These are phyloP conservation scores for Tetraodon nigroviridis DNA, from an alignment of 2,113 vertebrate genomes.

Conservation along the genomic window DNA sequence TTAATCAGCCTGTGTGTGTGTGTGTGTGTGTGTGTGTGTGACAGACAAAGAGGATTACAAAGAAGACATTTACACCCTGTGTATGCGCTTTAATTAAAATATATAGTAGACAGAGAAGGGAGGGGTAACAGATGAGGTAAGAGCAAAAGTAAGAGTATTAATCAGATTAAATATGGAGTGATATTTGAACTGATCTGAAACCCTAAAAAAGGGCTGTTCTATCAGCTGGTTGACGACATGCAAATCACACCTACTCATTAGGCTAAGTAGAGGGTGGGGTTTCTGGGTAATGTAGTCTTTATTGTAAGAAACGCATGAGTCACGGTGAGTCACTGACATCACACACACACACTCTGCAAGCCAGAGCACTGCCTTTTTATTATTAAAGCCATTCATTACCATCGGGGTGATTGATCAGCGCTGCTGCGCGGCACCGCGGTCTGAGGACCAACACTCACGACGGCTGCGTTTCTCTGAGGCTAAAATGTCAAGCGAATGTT, in stretches of 20 bases:
- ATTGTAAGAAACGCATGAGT: neutral
- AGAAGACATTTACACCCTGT: no score
- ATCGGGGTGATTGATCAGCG: conserved; percentile 3
- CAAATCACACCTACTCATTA: neutral
- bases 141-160: no score
- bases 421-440: neutral
- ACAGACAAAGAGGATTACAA: no score
- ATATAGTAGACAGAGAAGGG: no score
- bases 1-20: conserved; percentile 1
- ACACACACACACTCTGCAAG: neutral
- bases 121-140: no score
- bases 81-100: no score
- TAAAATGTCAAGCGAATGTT: conserved; percentile 35
- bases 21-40: neutral
- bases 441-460: conserved; percentile 29
- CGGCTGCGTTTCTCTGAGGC: neutral
- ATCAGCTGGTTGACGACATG: neutral
- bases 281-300: neutral
- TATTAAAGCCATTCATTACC: conserved; percentile 5
- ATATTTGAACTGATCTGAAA: conserved; percentile 15
- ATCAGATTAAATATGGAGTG: neutral
- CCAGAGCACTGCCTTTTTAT: conserved; percentile 5
- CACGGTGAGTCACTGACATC: neutral
- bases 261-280: neutral
- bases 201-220: no score